These are phyloP conservation scores for Caenorhabditis becei DNA, from an alignment of 2,888 invertebrate species.

Conservation along the genomic window DNA sequence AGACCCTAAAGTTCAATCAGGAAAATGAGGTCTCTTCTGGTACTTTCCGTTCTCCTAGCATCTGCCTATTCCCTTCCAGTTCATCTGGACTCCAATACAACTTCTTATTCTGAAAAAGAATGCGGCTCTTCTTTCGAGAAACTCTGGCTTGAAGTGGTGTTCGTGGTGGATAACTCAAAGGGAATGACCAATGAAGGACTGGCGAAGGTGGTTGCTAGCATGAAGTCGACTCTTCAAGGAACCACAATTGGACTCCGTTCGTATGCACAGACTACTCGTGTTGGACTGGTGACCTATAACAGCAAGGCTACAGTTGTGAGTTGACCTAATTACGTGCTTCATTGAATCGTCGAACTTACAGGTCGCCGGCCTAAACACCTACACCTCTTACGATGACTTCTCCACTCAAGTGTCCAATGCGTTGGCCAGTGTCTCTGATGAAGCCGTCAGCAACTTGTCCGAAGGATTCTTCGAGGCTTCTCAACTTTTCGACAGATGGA, in stretches of 20 bases:
- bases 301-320: neutral
- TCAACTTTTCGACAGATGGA: neutral
- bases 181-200: conserved; percentile 42
- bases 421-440: neutral
- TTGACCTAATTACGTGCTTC: neutral
- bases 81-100: neutral
- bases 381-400: conserved; percentile 2
- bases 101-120: neutral
- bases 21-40: neutral
- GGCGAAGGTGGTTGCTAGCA: neutral
- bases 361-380: neutral
- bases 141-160: conserved; percentile 41
- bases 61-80: neutral
- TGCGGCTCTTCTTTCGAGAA: conserved; percentile 14
- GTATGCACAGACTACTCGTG: conserved; percentile 12
- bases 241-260: neutral
- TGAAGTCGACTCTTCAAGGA: neutral
- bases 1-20: too few relatives aligned
- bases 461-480: neutral
- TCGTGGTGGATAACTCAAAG: conserved; percentile 27
- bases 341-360: neutral
- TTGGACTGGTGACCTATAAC: conserved; percentile 38
- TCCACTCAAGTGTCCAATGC: neutral
- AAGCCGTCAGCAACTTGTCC: neutral
- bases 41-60: neutral